Conservation (phyloP, 2,888 invertebrate genomes). For the Hypselothyrea guttata region DNA sequence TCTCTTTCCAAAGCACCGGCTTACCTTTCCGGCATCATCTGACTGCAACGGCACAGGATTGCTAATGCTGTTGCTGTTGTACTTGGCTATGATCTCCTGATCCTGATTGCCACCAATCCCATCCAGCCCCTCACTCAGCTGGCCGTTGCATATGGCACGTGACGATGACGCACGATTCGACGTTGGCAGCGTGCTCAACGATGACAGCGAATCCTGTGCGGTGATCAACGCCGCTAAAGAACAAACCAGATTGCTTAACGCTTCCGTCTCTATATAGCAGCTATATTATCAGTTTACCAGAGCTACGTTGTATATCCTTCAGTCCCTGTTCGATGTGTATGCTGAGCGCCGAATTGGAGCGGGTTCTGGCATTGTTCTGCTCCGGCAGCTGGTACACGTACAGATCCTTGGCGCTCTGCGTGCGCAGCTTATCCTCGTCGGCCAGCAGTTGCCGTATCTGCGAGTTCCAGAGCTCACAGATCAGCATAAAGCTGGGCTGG, state of each 20-base stretch:
- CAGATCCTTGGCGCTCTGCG: conserved; percentile 84
- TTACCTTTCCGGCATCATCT: conserved; percentile 84
- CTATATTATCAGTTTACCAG: no score
- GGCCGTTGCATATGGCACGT: conserved; percentile 58
- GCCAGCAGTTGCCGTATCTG: conserved; percentile 85
- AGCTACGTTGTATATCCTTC: conserved; percentile 82
- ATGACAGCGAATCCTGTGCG: conserved; percentile 70
- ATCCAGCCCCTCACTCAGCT: conserved; percentile 38
- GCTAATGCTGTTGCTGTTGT: conserved; percentile 43
- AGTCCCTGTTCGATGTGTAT: conserved; percentile 82
- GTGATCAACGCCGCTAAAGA: conserved; percentile 53
- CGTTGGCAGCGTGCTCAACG: conserved; percentile 66
- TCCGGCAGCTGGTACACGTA: conserved; percentile 88
- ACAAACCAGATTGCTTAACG: no score
- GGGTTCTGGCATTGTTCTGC: conserved; percentile 75
- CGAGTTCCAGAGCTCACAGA: conserved; percentile 89
- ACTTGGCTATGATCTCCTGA: conserved; percentile 37
- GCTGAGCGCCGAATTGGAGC: conserved; percentile 79
- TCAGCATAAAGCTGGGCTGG: conserved; percentile 85
- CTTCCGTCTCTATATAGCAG: no score
- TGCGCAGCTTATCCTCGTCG: conserved; percentile 84
- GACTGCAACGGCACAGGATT: conserved; percentile 60
- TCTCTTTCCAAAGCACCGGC: conserved; percentile 87
- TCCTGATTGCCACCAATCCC: conserved; percentile 1
- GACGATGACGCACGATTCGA: conserved; percentile 57